Conservation (phyloP, 1,140 invertebrate species). For the Drosophila eugracilis region DNA sequence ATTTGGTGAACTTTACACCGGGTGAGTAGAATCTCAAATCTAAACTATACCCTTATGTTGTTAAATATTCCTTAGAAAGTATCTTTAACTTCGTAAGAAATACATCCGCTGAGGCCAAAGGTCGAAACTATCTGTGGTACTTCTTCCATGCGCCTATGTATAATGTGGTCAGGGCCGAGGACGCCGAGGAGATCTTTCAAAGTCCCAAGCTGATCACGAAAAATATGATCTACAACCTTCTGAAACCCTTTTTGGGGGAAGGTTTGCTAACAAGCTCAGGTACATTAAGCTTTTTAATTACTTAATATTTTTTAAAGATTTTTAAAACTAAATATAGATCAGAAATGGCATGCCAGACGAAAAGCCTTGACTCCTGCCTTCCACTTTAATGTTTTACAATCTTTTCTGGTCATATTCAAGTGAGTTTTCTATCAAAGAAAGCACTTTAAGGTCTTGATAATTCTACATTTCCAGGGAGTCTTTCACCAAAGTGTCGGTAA, state of each 20-base stretch:
- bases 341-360: slow-evolving; percentile 91
- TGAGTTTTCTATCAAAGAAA: neutral
- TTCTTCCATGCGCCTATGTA: slow-evolving; percentile 57
- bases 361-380: slow-evolving; percentile 95
- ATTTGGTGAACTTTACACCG: slow-evolving; percentile 57
- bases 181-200: slow-evolving; percentile 70
- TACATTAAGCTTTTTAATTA: neutral
- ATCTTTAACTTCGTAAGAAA: slow-evolving; percentile 46
- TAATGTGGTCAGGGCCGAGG: slow-evolving; percentile 64
- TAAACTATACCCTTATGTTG: too few relatives aligned
- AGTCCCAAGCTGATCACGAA: slow-evolving; percentile 67
- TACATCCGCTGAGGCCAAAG: slow-evolving; percentile 23
- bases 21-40: slow-evolving; percentile 6
- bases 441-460: too few relatives aligned
- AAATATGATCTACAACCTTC: slow-evolving; percentile 84
- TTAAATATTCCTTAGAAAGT: slow-evolving; percentile 12
- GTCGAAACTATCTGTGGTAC: slow-evolving; percentile 56
- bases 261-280: slow-evolving; percentile 89
- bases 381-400: slow-evolving; percentile 91
- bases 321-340: slow-evolving; percentile 23
- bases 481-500: slow-evolving; percentile 36
- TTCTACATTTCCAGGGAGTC: slow-evolving; percentile 21
- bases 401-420: slow-evolving; percentile 7
- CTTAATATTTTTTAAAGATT: neutral
- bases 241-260: slow-evolving; percentile 89